Evolutionary conservation across 2,888 invertebrate species (phyloP).

Genomic region (Muschampia plurimacula): DNA sequence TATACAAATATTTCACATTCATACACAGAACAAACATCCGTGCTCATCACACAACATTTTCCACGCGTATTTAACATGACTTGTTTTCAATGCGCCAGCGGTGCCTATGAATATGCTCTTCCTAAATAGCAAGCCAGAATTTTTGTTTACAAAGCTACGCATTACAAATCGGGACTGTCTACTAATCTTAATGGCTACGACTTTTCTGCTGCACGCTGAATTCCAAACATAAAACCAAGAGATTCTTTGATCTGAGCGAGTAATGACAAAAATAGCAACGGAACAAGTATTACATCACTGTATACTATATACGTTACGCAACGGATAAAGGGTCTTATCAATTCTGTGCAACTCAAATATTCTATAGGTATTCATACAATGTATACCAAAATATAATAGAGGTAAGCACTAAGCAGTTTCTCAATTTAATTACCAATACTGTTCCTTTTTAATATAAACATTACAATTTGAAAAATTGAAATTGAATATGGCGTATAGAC

Average conservation of each 20-base stretch:
- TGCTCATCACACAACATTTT: too few species aligned
- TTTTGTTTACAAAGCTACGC: slow-evolving; percentile 35
- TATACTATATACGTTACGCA: neutral
- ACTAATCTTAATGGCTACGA: slow-evolving; percentile 38
- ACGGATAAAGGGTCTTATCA: neutral
- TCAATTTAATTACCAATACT: too few species aligned
- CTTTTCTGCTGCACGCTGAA: slow-evolving; percentile 26
- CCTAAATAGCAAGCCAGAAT: slow-evolving; percentile 15
- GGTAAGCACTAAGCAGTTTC: too few species aligned
- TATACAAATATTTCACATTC: too few species aligned
- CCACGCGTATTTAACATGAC: neutral
- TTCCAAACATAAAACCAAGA: slow-evolving; percentile 35
- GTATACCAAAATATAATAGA: too few species aligned
- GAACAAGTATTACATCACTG: slow-evolving; percentile 9
- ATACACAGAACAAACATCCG: too few species aligned
- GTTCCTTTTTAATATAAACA: too few species aligned
- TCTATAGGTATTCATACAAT: too few species aligned
- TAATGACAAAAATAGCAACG: slow-evolving; percentile 31
- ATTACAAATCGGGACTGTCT: slow-evolving; percentile 26
- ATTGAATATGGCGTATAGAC: too few species aligned
- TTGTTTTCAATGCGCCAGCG: neutral
- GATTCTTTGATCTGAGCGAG: slow-evolving; percentile 34
- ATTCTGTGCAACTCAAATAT: neutral
- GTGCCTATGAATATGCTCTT: neutral
- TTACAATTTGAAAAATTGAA: too few species aligned